Evolutionary conservation across 2,797 vertebrate genomes (phyloP).

Genomic region (Melanotaenia maccullochi): DNA sequence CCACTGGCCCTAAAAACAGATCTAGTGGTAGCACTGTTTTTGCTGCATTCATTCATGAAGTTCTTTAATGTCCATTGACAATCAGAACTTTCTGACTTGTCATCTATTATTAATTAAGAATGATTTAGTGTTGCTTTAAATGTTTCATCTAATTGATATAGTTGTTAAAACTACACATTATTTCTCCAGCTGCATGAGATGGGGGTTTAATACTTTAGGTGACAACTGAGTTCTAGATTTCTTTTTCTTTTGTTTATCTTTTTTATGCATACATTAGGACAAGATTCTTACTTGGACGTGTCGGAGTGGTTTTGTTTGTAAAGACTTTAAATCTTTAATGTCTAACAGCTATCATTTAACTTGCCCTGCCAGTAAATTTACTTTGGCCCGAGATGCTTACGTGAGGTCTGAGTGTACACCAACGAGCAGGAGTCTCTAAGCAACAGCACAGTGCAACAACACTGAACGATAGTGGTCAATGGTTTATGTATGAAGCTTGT

Average conservation of each 20-base stretch:
- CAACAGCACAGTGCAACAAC: conserved; percentile 19
- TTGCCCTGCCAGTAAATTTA: conserved; percentile 22
- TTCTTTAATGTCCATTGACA: too few relatives aligned
- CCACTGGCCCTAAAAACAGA: neutral
- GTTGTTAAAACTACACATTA: neutral
- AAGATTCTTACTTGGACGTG: conserved; percentile 1
- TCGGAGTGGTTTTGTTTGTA: neutral
- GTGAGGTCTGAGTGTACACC: conserved; percentile 7
- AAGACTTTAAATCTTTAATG: neutral
- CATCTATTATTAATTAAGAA: too few relatives aligned
- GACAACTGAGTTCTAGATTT: neutral
- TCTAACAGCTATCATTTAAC: neutral
- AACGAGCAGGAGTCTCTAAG: conserved; percentile 26
- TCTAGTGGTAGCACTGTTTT: neutral
- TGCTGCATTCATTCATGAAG: too few relatives aligned
- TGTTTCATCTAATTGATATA: too few relatives aligned
- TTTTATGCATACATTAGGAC: neutral
- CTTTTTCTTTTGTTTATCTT: neutral
- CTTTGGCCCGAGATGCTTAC: conserved; percentile 1
- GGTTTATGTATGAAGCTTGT: conserved; percentile 38
- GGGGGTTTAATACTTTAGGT: neutral
- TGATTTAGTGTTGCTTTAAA: too few relatives aligned
- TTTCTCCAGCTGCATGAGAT: neutral
- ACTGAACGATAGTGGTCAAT: neutral
- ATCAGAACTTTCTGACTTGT: too few relatives aligned